These are phyloP conservation scores for Malacoctenus gilli DNA, from an alignment of 2,797 vertebrate species.

Conservation along the genomic window DNA sequence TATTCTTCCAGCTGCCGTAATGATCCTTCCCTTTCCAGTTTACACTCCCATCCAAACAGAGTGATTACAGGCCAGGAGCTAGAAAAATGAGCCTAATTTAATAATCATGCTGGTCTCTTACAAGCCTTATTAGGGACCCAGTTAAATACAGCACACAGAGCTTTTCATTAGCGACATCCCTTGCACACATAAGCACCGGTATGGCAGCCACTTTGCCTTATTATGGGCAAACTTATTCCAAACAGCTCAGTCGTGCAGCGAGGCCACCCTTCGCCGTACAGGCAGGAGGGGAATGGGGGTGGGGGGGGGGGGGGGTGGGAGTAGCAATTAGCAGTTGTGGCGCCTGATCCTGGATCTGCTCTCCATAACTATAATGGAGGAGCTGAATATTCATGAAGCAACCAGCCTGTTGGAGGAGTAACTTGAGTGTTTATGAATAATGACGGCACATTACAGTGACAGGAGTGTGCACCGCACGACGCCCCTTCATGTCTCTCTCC, in stretches of 20 bases:
- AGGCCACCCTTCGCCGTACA: neutral
- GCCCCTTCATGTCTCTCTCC: neutral
- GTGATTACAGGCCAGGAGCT: neutral
- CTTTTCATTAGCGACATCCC: conserved; percentile 30
- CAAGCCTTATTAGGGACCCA: conserved; percentile 15
- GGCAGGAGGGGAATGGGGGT: neutral
- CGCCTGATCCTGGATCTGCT: too few species aligned
- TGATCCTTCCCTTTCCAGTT: neutral
- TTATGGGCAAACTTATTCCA: conserved; percentile 20
- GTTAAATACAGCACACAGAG: conserved; percentile 8
- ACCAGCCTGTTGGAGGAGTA: conserved; percentile 30
- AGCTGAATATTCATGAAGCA: conserved; percentile 33
- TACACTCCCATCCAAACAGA: conserved; percentile 6
- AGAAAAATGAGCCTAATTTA: conserved; percentile 18
- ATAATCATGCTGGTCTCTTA: conserved; percentile 15
- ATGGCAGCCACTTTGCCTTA: conserved; percentile 1
- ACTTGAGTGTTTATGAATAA: conserved; percentile 41
- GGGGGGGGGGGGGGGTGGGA: too few species aligned
- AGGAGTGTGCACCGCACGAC: neutral
- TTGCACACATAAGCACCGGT: neutral
- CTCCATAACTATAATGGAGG: conserved; percentile 5
- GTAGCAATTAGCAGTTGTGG: too few species aligned
- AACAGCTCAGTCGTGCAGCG: neutral
- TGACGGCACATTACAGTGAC: conserved; percentile 22
- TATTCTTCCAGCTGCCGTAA: too few species aligned